Percentiles rank a stretch among this genome's conserved stretches.
Evolutionary conservation across 2,888 invertebrate genomes (phyloP).

Genomic region (Volucella inanis): DNA sequence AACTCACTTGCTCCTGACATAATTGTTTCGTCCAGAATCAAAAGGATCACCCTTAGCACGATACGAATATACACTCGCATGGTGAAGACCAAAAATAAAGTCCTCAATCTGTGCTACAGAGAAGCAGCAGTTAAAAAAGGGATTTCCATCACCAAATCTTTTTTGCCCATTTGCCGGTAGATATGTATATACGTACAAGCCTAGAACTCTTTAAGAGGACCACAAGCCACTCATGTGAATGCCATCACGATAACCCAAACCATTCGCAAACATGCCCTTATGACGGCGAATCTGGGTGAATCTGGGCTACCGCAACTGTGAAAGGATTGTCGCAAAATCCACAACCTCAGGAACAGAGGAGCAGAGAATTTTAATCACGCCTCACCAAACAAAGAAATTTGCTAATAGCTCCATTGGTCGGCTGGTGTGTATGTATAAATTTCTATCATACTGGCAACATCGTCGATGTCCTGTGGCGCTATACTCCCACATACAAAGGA

Average conservation of each 20-base stretch:
- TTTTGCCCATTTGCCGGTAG: conserved; percentile 4
- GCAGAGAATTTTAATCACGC: conserved; percentile 71
- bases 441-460: conserved; percentile 16
- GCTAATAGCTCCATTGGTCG: conserved; percentile 70
- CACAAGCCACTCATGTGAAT: conserved; percentile 68
- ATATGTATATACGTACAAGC: background rate
- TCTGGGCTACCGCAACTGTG: conserved; percentile 36
- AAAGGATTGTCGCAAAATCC: conserved; percentile 69
- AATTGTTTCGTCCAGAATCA: conserved; percentile 1
- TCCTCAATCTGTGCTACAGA: conserved; percentile 35
- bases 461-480: conserved; percentile 41
- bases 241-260: conserved; percentile 59
- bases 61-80: background rate
- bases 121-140: conserved; percentile 15
- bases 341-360: conserved; percentile 42
- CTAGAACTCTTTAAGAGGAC: conserved; percentile 35
- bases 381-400: conserved; percentile 74
- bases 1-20: background rate
- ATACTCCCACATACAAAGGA: conserved; percentile 56
- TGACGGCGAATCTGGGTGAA: conserved; percentile 49
- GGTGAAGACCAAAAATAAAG: conserved; percentile 45
- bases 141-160: conserved; percentile 31
- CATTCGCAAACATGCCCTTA: conserved; percentile 64
- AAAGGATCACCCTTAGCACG: background rate
- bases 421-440: conserved; percentile 1